Conservation (phyloP, 2,888 invertebrate genomes). For the Diogma glabrata region DNA sequence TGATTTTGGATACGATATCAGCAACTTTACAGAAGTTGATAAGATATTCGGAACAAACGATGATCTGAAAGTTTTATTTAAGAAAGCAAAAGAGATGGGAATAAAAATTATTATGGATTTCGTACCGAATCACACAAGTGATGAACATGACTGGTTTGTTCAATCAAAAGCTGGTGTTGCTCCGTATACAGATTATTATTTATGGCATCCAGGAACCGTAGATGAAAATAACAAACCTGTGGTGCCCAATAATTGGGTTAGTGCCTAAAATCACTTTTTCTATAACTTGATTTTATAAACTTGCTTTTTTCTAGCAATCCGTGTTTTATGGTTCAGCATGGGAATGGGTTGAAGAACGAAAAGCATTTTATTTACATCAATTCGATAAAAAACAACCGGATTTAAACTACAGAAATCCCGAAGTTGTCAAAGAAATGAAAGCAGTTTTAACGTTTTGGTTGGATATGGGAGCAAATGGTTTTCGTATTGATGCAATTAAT, state of each 20-base stretch:
- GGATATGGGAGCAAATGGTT: constrained; percentile 62
- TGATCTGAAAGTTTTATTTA: constrained; percentile 38
- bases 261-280: not conserved
- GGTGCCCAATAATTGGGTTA: constrained; percentile 68
- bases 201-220: constrained; percentile 51
- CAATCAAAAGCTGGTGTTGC: constrained; percentile 50
- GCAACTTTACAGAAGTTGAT: constrained; percentile 42
- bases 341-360: constrained; percentile 49
- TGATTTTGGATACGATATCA: constrained; percentile 51
- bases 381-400: constrained; percentile 58
- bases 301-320: constrained; percentile 20
- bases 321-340: constrained; percentile 55
- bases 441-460: constrained; percentile 58
- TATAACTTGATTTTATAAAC: not conserved
- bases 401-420: constrained; percentile 60
- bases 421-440: constrained; percentile 53
- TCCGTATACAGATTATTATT: constrained; percentile 59
- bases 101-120: constrained; percentile 54
- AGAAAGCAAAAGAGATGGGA: constrained; percentile 31
- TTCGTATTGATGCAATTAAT: constrained; percentile 55
- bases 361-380: constrained; percentile 59
- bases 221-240: constrained; percentile 24
- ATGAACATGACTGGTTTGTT: constrained; percentile 76
- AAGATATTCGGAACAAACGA: constrained; percentile 42
- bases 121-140: constrained; percentile 67